A percentile compares a stretch with the other conserved stretches of the same genome.
phyloP scores from a whole-genome alignment of 2,797 vertebrate genomes.

The Centropyge bicolor region DNA sequence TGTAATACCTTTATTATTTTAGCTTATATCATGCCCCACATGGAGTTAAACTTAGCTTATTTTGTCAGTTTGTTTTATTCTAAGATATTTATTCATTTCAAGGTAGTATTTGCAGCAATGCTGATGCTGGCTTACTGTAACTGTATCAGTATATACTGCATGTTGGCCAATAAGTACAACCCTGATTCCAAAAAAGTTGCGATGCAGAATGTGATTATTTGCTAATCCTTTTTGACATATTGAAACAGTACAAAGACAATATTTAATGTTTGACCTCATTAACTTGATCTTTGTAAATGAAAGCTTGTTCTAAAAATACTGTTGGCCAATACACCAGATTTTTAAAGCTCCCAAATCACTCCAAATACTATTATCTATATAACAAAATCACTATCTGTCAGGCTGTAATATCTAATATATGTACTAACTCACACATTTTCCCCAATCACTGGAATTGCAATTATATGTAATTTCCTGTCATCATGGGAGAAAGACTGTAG shows the following conservation, averaged over 20 bases:
- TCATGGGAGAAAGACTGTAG: background rate
- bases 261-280: too few relatives aligned
- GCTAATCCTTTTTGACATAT: too few relatives aligned
- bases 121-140: background rate
- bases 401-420: background rate
- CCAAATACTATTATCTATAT: background rate
- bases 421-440: background rate
- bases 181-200: too few relatives aligned
- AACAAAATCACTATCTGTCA: background rate
- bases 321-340: too few relatives aligned
- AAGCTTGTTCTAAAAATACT: too few relatives aligned
- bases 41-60: background rate
- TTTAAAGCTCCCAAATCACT: too few relatives aligned
- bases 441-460: background rate
- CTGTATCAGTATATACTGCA: background rate
- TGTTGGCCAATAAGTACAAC: background rate
- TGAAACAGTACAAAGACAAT: too few relatives aligned
- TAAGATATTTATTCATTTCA: too few relatives aligned
- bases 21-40: background rate
- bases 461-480: background rate
- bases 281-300: too few relatives aligned
- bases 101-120: background rate
- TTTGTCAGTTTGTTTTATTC: background rate
- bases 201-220: too few relatives aligned
- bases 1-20: constrained; percentile 11